Evolutionary conservation across 2,888 invertebrate genomes (phyloP), one percentile per base, ranked within the genome.

Genomic region (Arge pagana): DNA sequence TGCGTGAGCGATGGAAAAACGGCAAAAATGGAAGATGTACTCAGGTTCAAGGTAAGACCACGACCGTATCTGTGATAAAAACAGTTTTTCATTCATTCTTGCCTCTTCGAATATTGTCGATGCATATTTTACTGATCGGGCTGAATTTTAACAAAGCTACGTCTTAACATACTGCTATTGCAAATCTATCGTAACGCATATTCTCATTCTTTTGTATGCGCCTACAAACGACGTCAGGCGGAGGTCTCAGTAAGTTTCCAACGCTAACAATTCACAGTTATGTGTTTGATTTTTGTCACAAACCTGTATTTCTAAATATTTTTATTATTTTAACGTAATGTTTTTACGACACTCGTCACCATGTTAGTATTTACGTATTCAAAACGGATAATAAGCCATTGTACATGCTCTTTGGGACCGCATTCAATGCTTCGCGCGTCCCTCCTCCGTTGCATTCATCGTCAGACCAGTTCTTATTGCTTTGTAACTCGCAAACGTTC

Each of bases 1-100:
- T 96, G 96, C 81, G 94, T 96, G 68, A 91, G 92, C 68, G 93
- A 94, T 77, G 95, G 94, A 58, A 92, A 94, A 81, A 90, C 93
- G 41, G 96, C 95, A 56, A 90, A 92, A 78, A 93, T 96, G 90
- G 94, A 95, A 81, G 96, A 96, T 79, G 93, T 96, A 53, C 86
- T 93, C 74, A 85, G 94, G 72, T 96, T 91, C 80, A 94, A 94
- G 89, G 93, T 93, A 78, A n/a, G n/a, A n/a, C n/a, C n/a, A n/a
- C n/a, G n/a, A n/a, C n/a, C n/a, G n/a, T n/a, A n/a, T n/a, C n/a
- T n/a, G n/a, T n/a, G n/a, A 26, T n/a, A 2, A 8, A 10, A n/a
- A 26, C 4, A 26, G 1, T n/a, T 26, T n/a, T n/a, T n/a, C n/a
- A n/a, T n/a, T n/a, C n/a, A n/a, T n/a, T n/a, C n/a, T n/a, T n/a